Percentiles rank a stretch among this genome's conserved stretches.
phyloP scores from a whole-genome alignment of 1,140 invertebrate species.

The Phortica variegata region DNA sequence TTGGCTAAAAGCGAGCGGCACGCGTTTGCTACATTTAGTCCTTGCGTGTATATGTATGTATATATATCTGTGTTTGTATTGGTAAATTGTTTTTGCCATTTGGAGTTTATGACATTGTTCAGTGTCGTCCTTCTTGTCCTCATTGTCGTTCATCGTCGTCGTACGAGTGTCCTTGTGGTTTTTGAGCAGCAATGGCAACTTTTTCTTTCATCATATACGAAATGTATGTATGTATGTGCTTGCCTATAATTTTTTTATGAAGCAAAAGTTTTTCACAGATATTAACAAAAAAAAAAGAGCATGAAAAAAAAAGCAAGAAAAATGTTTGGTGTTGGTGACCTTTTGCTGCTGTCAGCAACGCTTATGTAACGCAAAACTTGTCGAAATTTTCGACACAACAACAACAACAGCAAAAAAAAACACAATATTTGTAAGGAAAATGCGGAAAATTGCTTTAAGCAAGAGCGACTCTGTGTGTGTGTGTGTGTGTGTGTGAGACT shows the following conservation, averaged over 20 bases:
- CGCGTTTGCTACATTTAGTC: background rate
- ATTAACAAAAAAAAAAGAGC: too few relatives aligned
- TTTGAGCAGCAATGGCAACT: background rate
- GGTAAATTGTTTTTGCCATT: conserved; percentile 32
- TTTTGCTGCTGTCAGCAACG: background rate
- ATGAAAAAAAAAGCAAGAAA: too few relatives aligned
- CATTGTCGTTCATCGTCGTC: conserved; percentile 45
- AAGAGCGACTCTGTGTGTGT: background rate
- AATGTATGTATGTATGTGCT: conserved; percentile 1
- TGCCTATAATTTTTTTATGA: conserved; percentile 13
- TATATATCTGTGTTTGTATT: background rate
- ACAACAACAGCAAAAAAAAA: background rate
- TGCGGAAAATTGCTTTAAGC: background rate
- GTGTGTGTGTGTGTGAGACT: conserved; percentile 28
- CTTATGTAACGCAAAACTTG: conserved; percentile 1
- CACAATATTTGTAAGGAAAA: conserved; percentile 6
- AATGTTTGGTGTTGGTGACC: background rate
- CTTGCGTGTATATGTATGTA: background rate
- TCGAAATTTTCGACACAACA: background rate
- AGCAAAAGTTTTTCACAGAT: conserved; percentile 24
- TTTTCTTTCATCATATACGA: conserved; percentile 1
- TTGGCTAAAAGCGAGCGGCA: background rate
- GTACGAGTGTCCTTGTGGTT: conserved; percentile 39
- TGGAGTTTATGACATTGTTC: conserved; percentile 1
- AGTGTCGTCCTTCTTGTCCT: conserved; percentile 15